Base-by-base conservation (phyloP, 2,888 invertebrate species). In the Leucania comma region DNA sequence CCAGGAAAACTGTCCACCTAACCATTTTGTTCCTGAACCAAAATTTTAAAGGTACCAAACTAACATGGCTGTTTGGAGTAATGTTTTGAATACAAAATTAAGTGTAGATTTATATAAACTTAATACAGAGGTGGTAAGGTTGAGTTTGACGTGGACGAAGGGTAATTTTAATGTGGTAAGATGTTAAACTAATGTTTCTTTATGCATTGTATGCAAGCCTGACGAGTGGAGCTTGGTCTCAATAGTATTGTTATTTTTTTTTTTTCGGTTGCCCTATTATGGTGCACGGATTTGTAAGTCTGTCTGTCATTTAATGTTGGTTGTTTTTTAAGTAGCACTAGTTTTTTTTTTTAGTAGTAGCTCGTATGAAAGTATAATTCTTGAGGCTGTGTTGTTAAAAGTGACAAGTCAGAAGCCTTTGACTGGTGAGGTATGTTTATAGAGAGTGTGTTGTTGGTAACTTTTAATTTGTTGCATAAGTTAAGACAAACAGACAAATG, bases 121-220 rank as follows among this genome's bases (percentile, higher is more conserved):
- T 74, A 78, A 70, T n/a, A 2, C 6, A 0, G 20, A 60, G 0
- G 29, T 10, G 0, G 14, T 81, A 87, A 68, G 61, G 81, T 83
- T 73, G 29, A 70, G 53, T 72, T 81, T 85, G 3, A 38, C 26
- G 12, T 66, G 58, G 42, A 24, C 54, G 2, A 9, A 20, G 3
- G 20, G 73, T 61, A 58, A 12, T 38, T 38, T 60, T 62, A 75
- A 56, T 54, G 75, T 83, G 72, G 82, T 78, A 46, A 38, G 69
- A 73, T 80, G 71, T 81, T 84, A 78, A 82, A 85, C 75, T 82
- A 86, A 85, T 86, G 80, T 87, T 76, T 85, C 80, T 80, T 83
- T 83, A 86, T 83, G 87, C 87, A 91, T 91, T 91, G 90, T 91
- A 90, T 91, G 90, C 90, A 90, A 64, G 79, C 69, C 67, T 85